Base-by-base conservation (phyloP, 2,888 invertebrate species). In the Rambutsinella grinnellia region DNA sequence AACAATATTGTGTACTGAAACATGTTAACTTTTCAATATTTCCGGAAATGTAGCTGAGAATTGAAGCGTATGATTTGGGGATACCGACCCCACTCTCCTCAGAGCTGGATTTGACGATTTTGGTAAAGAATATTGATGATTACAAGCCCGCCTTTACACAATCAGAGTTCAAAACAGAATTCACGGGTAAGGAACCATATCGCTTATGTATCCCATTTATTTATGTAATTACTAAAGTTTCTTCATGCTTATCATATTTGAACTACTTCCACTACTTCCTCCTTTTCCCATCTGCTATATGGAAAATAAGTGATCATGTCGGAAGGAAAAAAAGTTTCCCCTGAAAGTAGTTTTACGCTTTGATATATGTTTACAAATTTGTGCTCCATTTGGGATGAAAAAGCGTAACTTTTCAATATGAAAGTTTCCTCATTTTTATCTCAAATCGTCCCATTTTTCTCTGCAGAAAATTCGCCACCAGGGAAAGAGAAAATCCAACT, bases 11-110 rank as follows among this genome's bases (percentile, higher is more conserved):
- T n/a, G n/a, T n/a, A n/a, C n/a, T n/a, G 23, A n/a, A 24, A 26
- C 23, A 44, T 46, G 23, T 46, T 26, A n/a, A n/a, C n/a, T n/a
- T n/a, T n/a, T 36, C 36, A 36, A 5, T 36, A 13, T 36, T 36
- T 36, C 5, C 36, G 36, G 36, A 36, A 36, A 24, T n/a, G 8
- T 86, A 96, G 95, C 91, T 96, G 74, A 89, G 96, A 83, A 92
- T 96, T 54, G 95, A 96, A 88, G 96, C 96, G 0, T 94, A 93
- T 85, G 96, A 96, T 87, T 90, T 95, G 67, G 96, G 96, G 0
- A 88, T 92, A 0, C 96, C 96, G 0, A 95, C 95, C 0, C 92
- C 95, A 0, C 87, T 96, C 2, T 94, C 94, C 83, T 92, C 94
- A 0, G 96, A 95, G 86, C 88, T 96, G 51, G 96, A 96, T 87